Evolutionary conservation across 2,888 invertebrate genomes (phyloP).

Genomic region (Leucozona laternaria): DNA sequence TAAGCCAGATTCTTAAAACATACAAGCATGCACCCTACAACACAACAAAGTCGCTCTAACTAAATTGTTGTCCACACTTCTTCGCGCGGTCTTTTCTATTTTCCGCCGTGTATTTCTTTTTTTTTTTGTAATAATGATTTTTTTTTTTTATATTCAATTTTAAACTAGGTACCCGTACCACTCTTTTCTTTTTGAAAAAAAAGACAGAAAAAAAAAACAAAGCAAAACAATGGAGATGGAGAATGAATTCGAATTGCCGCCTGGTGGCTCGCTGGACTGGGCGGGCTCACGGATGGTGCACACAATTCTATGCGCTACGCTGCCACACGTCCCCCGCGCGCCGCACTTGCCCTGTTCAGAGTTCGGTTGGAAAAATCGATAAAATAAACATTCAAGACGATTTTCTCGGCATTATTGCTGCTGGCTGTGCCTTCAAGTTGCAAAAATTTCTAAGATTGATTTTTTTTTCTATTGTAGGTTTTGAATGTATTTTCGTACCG

Average conservation of each 20-base stretch:
- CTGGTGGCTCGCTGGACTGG: slow-evolving; percentile 47
- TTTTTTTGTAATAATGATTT: slow-evolving; percentile 19
- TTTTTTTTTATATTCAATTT: slow-evolving; percentile 39
- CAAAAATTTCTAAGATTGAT: slow-evolving; percentile 62
- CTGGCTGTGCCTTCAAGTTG: slow-evolving; percentile 57
- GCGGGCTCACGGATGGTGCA: slow-evolving; percentile 67
- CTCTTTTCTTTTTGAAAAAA: slow-evolving; percentile 37
- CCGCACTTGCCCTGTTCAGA: slow-evolving; percentile 58
- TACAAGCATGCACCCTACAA: slow-evolving; percentile 68
- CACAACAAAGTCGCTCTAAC: slow-evolving; percentile 14
- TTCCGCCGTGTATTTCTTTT: slow-evolving; percentile 29
- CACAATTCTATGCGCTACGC: slow-evolving; percentile 51
- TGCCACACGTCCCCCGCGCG: slow-evolving; percentile 41
- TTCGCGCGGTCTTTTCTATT: slow-evolving; percentile 63
- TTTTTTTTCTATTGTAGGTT: slow-evolving; percentile 55
- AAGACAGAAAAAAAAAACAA: slow-evolving; percentile 27
- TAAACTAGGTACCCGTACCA: slow-evolving; percentile 40
- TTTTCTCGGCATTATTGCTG: slow-evolving; percentile 51
- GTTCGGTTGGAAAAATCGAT: slow-evolving; percentile 70
- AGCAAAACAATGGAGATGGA: slow-evolving; percentile 71
- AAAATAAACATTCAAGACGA: slow-evolving; percentile 73
- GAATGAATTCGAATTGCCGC: slow-evolving; percentile 56
- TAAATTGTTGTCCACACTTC: slow-evolving; percentile 40
- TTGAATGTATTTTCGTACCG: slow-evolving; percentile 78
- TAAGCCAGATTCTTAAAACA: slow-evolving; percentile 66